phyloP scores from a whole-genome alignment of 2,113 vertebrate species.

The Symphodus melops region DNA sequence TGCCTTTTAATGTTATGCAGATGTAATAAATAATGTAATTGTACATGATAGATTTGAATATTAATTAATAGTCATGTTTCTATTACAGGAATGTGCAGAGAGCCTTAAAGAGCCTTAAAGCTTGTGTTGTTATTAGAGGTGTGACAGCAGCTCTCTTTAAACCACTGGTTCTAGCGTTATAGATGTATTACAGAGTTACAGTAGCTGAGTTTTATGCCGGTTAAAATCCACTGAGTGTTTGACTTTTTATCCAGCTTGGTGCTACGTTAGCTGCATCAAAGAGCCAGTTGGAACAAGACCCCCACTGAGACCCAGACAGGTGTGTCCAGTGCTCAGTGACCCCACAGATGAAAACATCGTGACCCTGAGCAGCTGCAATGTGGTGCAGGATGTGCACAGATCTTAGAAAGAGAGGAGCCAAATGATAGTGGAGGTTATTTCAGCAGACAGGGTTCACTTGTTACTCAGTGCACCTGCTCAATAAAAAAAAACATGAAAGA shows the following conservation, averaged over 20 bases:
- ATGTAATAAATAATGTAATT: neutral
- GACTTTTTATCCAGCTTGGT: neutral
- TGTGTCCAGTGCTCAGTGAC: neutral
- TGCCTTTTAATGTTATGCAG: too few relatives aligned
- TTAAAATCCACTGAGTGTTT: constrained; percentile 1
- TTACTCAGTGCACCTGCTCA: constrained; percentile 24
- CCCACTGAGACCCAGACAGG: constrained; percentile 9
- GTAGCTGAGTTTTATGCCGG: neutral
- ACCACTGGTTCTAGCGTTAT: neutral
- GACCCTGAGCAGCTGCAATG: constrained; percentile 17
- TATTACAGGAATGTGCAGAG: too few relatives aligned
- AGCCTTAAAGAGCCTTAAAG: too few relatives aligned
- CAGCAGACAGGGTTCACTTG: constrained; percentile 28
- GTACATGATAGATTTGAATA: neutral
- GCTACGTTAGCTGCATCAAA: neutral
- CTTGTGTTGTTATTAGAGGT: neutral
- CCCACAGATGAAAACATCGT: constrained; percentile 20
- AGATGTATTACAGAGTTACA: neutral
- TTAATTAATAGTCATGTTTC: neutral
- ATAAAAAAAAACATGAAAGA: constrained; percentile 15
- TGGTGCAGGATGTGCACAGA: constrained; percentile 28
- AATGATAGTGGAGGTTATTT: constrained; percentile 20
- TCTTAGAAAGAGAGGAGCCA: neutral
- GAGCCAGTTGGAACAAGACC: neutral
- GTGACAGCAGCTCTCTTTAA: neutral